These are phyloP conservation scores for Pygmarrhopalites habei DNA, from an alignment of 1,140 invertebrate species.

Conservation along the genomic window DNA sequence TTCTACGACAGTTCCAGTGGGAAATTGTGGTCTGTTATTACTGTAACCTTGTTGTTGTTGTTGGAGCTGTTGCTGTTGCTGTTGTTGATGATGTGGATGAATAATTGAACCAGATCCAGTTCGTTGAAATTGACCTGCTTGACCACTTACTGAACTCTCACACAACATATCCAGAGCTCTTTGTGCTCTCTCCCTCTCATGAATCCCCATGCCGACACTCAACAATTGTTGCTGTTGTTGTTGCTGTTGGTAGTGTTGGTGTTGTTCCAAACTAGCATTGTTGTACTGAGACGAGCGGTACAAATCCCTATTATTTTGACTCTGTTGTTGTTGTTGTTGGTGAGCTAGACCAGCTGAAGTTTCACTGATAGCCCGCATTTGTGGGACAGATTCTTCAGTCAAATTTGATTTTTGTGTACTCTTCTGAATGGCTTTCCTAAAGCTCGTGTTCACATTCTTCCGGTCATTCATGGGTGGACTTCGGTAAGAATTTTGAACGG, in stretches of 20 bases:
- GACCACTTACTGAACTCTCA: conserved; percentile 1
- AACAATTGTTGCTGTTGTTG: conserved; percentile 11
- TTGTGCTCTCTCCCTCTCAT: conserved; percentile 28
- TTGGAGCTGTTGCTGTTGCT: conserved; percentile 16
- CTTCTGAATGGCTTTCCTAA: conserved; percentile 41
- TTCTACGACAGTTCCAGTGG: background rate
- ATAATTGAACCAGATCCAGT: conserved; percentile 25
- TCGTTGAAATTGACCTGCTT: conserved; percentile 18
- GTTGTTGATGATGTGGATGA: conserved; percentile 14
- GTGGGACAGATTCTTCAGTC: conserved; percentile 34
- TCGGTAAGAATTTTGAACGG: conserved; percentile 18
- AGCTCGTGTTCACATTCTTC: conserved; percentile 41
- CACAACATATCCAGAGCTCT: conserved; percentile 31
- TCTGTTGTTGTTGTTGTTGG: background rate
- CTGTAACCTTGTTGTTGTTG: conserved; percentile 1
- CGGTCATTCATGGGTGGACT: conserved; percentile 29
- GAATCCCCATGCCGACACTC: conserved; percentile 6
- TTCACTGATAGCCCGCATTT: conserved; percentile 31
- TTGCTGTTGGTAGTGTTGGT: conserved; percentile 13
- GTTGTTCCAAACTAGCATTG: background rate
- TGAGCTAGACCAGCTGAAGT: background rate
- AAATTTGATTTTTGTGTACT: conserved; percentile 40
- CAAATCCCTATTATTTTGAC: conserved; percentile 21
- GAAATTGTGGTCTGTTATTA: background rate
- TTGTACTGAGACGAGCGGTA: conserved; percentile 25